These are phyloP conservation scores for Polypterus senegalus DNA, from an alignment of 2,113 vertebrate species.

Conservation along the genomic window DNA sequence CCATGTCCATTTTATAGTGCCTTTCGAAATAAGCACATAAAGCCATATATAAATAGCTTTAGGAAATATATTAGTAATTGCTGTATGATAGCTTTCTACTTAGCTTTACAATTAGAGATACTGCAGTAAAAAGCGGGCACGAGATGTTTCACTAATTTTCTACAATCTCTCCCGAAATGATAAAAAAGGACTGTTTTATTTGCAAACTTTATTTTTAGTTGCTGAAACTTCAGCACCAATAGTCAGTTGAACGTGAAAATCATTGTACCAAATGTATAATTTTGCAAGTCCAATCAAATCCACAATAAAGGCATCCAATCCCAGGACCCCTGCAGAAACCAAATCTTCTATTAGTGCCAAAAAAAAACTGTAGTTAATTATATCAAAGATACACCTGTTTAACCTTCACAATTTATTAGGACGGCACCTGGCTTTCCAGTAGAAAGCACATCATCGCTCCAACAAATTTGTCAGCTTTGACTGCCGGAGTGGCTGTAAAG, in stretches of 20 bases:
- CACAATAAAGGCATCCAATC: constrained; percentile 24
- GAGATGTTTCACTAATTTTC: too few species aligned
- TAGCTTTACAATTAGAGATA: too few species aligned
- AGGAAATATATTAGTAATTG: too few species aligned
- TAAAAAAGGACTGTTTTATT: neutral
- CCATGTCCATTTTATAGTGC: too few species aligned
- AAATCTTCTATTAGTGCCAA: constrained; percentile 39
- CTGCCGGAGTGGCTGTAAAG: constrained; percentile 40
- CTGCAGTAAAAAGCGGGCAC: too few species aligned
- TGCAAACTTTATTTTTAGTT: neutral
- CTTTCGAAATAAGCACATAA: too few species aligned
- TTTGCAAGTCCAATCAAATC: constrained; percentile 19
- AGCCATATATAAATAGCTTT: too few species aligned
- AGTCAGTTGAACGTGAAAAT: constrained; percentile 1
- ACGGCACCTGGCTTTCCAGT: constrained; percentile 64
- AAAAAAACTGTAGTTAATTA: constrained; percentile 60
- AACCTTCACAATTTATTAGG: constrained; percentile 56
- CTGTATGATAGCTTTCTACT: too few species aligned
- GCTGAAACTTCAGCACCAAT: too few species aligned
- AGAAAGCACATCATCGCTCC: constrained; percentile 42
- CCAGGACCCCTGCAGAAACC: constrained; percentile 47
- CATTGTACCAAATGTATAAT: constrained; percentile 27
- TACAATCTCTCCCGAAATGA: too few species aligned
- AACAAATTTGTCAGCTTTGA: constrained; percentile 65
- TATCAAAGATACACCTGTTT: constrained; percentile 48